A percentile compares a stretch with the other conserved stretches of the same genome.
phyloP scores from a whole-genome alignment of 2,888 invertebrate species.

The Cyaniris semiargus region DNA sequence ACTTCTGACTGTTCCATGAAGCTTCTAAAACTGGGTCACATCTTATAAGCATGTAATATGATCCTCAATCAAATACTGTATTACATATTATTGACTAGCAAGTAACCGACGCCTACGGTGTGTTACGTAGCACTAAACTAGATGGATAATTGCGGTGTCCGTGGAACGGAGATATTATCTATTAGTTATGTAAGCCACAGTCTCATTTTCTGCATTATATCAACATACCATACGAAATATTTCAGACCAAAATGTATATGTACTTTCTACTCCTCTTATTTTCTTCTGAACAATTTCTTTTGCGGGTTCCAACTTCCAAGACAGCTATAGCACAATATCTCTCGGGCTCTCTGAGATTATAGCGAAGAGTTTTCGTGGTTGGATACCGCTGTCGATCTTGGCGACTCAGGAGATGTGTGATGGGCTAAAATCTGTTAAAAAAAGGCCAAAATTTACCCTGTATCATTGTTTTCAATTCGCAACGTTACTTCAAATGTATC shows the following conservation, averaged over 20 bases:
- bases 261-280: too few relatives aligned
- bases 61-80: conserved; percentile 27
- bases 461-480: neutral
- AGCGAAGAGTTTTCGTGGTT: too few relatives aligned
- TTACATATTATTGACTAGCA: conserved; percentile 25
- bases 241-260: neutral
- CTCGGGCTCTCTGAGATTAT: too few relatives aligned
- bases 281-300: neutral
- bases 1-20: conserved; percentile 61
- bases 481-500: neutral
- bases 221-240: neutral
- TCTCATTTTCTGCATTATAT: neutral
- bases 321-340: too few relatives aligned
- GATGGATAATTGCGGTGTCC: conserved; percentile 14
- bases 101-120: conserved; percentile 10
- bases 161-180: conserved; percentile 22
- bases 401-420: too few relatives aligned
- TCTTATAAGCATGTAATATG: conserved; percentile 11
- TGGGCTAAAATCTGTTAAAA: too few relatives aligned
- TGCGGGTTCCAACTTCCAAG: too few relatives aligned
- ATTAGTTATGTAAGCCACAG: neutral
- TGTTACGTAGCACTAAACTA: neutral
- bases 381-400: too few relatives aligned
- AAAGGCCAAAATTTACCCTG: neutral
- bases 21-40: conserved; percentile 22